Base-by-base conservation (phyloP, 2,888 invertebrate species). In the Capitulum mitella region DNA sequence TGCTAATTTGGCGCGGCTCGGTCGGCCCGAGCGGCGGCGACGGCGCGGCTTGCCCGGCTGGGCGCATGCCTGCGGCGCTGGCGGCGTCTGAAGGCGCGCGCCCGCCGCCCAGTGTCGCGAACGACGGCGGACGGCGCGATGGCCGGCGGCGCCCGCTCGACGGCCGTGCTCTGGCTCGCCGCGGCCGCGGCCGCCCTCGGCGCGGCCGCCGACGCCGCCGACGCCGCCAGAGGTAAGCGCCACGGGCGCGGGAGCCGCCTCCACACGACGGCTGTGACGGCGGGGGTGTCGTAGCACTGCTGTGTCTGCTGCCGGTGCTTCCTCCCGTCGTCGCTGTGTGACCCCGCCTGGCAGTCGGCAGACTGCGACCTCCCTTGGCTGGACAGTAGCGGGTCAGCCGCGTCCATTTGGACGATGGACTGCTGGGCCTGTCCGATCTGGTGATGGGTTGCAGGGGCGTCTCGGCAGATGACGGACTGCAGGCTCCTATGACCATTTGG, bases 1-100 rank as follows among this genome's bases (percentile, higher is more conserved):
- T 34, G 37, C 70, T 70, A 70, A 70, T 70, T 70, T 37, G 70
- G 70, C 70, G 70, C 37, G 70, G 5, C 70, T 61, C 32, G 61
- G n/a, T 22, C n/a, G 54, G 54, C 22, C n/a, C n/a, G 58, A n/a
- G 58, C 58, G 61, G 0, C 8, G 61, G 29, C 61, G 32, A 32
- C 14, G 61, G 61, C 32, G 61, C 32, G 32, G 61, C 12, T 8
- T 14, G 58, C 22, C n/a, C n/a, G 8, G n/a, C 58, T 26, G n/a
- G n/a, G 58, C 58, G 58, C n/a, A 51, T 51, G 51, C 51, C 12
- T 51, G 12, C 12, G 51, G 3, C 54, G 54, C 5, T 3, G n/a
- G 54, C 61, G 12, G 61, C 61, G 61, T 51, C 43, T 5, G 43
- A n/a, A n/a, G n/a, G n/a, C n/a, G 6, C 43, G 43, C 43, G 43